Percentiles rank a stretch among this genome's conserved stretches.
Evolutionary conservation across 2,113 vertebrate species (phyloP).

Genomic region (Nematolebias whitei): DNA sequence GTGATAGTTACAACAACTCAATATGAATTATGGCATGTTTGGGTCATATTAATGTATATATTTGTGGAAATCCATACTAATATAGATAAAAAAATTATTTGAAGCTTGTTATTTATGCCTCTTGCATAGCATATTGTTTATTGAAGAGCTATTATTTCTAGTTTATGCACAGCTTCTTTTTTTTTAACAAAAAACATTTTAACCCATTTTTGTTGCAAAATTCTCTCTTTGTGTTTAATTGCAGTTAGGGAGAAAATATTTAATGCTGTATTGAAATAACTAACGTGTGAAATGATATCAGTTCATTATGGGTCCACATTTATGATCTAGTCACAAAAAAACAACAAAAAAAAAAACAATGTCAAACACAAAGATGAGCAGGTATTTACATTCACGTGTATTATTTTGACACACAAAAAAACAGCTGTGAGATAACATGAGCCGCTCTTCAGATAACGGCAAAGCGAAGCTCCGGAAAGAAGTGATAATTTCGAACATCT

Average conservation of each 20-base stretch:
- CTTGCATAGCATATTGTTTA: background rate
- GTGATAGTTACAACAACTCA: too few relatives aligned
- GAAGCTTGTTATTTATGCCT: background rate
- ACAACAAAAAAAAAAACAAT: too few relatives aligned
- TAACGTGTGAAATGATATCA: background rate
- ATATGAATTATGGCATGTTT: too few relatives aligned
- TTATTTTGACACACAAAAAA: constrained; percentile 2
- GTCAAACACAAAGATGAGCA: background rate
- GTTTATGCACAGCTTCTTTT: background rate
- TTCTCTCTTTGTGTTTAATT: background rate
- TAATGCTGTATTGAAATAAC: background rate
- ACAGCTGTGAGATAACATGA: constrained; percentile 3
- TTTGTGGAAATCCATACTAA: too few relatives aligned
- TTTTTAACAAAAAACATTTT: background rate
- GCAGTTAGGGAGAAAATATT: background rate
- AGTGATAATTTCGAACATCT: constrained; percentile 69
- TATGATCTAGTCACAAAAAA: background rate
- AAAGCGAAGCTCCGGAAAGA: constrained; percentile 34
- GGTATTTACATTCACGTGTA: background rate
- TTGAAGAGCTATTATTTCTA: too few relatives aligned
- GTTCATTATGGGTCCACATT: background rate
- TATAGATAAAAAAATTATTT: too few relatives aligned
- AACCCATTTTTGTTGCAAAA: background rate
- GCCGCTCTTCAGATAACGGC: constrained; percentile 14
- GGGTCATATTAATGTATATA: too few relatives aligned